A percentile compares a stretch with the other conserved stretches of the same genome.
phyloP scores from a whole-genome alignment of 2,797 vertebrate genomes.

The Trichosurus vulpecula region DNA sequence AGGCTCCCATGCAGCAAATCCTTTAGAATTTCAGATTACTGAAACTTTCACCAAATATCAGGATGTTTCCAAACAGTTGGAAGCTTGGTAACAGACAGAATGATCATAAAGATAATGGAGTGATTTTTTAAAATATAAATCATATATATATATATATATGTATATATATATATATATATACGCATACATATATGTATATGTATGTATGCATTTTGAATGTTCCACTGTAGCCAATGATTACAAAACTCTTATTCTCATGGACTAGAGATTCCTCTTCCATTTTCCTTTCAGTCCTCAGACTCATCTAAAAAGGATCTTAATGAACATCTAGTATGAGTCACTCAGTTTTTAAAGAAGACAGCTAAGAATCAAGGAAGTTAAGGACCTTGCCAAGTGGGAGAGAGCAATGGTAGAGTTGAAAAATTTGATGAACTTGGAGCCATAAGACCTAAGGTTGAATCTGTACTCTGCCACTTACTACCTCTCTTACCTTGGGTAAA shows the following conservation, averaged over 20 bases:
- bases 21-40: neutral
- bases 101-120: neutral
- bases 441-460: neutral
- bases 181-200: too few relatives aligned
- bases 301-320: neutral
- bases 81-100: neutral
- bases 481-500: neutral
- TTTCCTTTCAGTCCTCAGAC: neutral
- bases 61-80: neutral
- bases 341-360: neutral
- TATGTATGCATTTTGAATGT: too few relatives aligned
- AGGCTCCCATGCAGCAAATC: neutral
- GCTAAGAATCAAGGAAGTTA: neutral
- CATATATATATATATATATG: too few relatives aligned
- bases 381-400: neutral
- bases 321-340: neutral
- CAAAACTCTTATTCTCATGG: neutral
- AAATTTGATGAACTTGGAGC: too few relatives aligned
- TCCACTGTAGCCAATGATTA: neutral
- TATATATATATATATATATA: too few relatives aligned
- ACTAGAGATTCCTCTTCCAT: neutral
- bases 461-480: neutral
- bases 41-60: neutral
- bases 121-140: too few relatives aligned
- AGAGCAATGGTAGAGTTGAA: neutral